phyloP scores from a whole-genome alignment of 2,888 invertebrate species.

The Dinocampus coccinellae region DNA sequence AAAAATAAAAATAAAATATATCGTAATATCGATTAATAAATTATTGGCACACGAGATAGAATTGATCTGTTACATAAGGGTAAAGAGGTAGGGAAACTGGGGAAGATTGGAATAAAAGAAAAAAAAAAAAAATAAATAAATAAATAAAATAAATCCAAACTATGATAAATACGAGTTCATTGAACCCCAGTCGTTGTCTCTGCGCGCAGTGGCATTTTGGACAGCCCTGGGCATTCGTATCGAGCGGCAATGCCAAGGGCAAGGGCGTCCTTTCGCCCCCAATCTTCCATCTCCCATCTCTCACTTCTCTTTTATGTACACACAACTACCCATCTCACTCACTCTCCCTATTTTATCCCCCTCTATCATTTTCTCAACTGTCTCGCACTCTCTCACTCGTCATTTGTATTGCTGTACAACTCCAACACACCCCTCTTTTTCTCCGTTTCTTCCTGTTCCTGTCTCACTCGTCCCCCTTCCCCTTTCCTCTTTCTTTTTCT shows the following conservation, averaged over 20 bases:
- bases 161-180: constrained; percentile 3
- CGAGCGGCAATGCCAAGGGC: constrained; percentile 70
- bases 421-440: constrained; percentile 36
- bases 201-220: constrained; percentile 59
- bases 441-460: constrained; percentile 21
- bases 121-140: too few species aligned
- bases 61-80: too few species aligned
- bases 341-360: not conserved
- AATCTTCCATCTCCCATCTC: constrained; percentile 34
- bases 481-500: not conserved
- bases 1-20: too few species aligned
- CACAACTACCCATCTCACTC: too few species aligned
- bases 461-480: not conserved
- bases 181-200: constrained; percentile 33
- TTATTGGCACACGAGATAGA: too few species aligned
- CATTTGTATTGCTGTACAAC: constrained; percentile 13
- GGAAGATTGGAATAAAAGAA: too few species aligned
- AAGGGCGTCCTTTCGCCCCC: constrained; percentile 65
- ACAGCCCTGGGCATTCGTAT: constrained; percentile 67
- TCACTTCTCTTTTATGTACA: constrained; percentile 8
- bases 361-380: too few species aligned
- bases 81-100: too few species aligned
- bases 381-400: not conserved
- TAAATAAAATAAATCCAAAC: too few species aligned
- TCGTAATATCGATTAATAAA: too few species aligned